Conservation (phyloP, 2,888 invertebrate genomes). For the Lochmaea crataegi region DNA sequence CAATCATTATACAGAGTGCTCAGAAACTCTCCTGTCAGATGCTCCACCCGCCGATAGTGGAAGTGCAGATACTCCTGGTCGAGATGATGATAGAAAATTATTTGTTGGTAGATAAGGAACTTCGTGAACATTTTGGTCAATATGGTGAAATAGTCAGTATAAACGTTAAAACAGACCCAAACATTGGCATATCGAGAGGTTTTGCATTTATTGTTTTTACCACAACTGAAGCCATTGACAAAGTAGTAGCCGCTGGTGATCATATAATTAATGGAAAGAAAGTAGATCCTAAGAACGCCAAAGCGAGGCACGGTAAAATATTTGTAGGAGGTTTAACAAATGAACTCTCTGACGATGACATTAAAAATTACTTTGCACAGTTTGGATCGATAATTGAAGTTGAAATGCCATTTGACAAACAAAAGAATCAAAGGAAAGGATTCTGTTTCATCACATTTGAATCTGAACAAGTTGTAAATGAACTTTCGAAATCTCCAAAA, state of each 20-base stretch:
- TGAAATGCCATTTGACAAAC: slow-evolving; percentile 97
- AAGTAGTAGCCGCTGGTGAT: slow-evolving; percentile 88
- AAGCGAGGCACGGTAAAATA: slow-evolving; percentile 94
- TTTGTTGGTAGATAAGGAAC: slow-evolving; percentile 99
- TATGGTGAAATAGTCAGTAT: slow-evolving; percentile 96
- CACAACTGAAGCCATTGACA: slow-evolving; percentile 88
- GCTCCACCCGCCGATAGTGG: slow-evolving; percentile 76
- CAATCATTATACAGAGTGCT: too few species aligned
- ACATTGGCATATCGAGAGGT: slow-evolving; percentile 87
- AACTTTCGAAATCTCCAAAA: slow-evolving; percentile 90
- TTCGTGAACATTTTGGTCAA: slow-evolving; percentile 92
- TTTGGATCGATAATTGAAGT: slow-evolving; percentile 94
- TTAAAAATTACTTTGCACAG: slow-evolving; percentile 90
- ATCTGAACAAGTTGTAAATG: slow-evolving; percentile 93
- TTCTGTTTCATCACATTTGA: slow-evolving; percentile 99
- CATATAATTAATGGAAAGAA: slow-evolving; percentile 95
- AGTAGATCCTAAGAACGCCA: slow-evolving; percentile 96
- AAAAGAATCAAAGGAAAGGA: slow-evolving; percentile 95
- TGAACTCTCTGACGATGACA: slow-evolving; percentile 93
- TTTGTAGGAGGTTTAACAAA: slow-evolving; percentile 96
- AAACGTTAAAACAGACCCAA: slow-evolving; percentile 91
- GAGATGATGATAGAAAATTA: slow-evolving; percentile 93
- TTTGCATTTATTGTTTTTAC: slow-evolving; percentile 98
- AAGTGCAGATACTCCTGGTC: slow-evolving; percentile 79
- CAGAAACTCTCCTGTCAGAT: slow-evolving; percentile 60